Evolutionary conservation across 2,888 invertebrate genomes (phyloP).

Genomic region (Tachina grossa): DNA sequence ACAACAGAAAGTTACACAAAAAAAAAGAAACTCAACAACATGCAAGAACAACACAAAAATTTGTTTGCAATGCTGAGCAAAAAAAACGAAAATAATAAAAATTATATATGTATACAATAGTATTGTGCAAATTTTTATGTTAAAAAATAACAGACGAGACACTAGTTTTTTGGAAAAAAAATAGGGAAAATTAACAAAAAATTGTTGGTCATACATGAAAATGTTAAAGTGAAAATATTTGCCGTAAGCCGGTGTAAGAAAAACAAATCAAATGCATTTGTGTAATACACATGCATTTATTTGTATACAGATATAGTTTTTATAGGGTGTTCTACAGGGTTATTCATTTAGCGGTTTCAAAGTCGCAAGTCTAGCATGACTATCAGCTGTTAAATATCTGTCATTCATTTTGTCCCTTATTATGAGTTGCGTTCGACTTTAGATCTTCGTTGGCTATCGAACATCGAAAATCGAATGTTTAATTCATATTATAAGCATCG

Average conservation of each 20-base stretch:
- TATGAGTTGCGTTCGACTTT: no score
- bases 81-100: neutral
- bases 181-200: constrained; percentile 5
- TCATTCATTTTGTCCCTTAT: no score
- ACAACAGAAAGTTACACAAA: constrained; percentile 14
- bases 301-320: neutral
- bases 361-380: no score
- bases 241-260: constrained; percentile 13
- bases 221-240: constrained; percentile 31
- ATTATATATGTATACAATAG: neutral
- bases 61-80: constrained; percentile 34
- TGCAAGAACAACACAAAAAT: constrained; percentile 52
- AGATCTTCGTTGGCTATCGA: no score
- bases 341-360: no score
- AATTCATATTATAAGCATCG: no score
- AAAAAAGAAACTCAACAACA: constrained; percentile 46
- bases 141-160: constrained; percentile 40
- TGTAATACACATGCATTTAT: neutral
- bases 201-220: constrained; percentile 32
- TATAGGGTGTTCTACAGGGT: neutral
- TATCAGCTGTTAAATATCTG: no score
- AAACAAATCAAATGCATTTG: neutral
- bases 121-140: constrained; percentile 37
- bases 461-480: no score
- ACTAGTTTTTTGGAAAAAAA: constrained; percentile 4